Conservation (phyloP, 2,797 vertebrate species). For the Zalophus californianus region DNA sequence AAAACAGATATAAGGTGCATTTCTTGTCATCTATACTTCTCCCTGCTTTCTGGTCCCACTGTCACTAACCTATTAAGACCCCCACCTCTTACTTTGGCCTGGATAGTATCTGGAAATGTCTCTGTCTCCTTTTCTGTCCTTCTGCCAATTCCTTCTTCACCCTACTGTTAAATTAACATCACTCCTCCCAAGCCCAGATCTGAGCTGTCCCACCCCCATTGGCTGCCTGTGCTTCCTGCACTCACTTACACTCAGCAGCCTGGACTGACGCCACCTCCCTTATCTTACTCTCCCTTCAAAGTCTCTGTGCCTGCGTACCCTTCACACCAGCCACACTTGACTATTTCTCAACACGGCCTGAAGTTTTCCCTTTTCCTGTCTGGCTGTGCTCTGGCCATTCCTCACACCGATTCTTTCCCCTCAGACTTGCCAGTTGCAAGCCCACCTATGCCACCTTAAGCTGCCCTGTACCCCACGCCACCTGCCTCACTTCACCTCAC, state of each 20-base stretch:
- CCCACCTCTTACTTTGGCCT: neutral
- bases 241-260: neutral
- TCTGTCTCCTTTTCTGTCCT: neutral
- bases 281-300: neutral
- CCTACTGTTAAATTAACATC: neutral
- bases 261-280: too few species aligned
- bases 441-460: neutral
- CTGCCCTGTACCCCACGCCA: neutral
- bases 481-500: too few species aligned
- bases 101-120: neutral
- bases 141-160: neutral
- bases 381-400: too few species aligned
- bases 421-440: neutral
- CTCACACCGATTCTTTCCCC: neutral
- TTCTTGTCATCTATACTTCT: neutral
- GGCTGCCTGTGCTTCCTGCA: rapidly evolving
- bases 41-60: neutral
- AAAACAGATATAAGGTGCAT: neutral
- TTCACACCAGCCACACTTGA: neutral
- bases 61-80: neutral
- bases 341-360: neutral
- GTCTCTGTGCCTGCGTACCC: neutral
- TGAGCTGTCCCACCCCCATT: neutral
- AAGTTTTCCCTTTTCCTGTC: neutral
- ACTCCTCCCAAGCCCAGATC: neutral